phyloP scores from a whole-genome alignment of 1,140 invertebrate species.

The Drosophila ficusphila region DNA sequence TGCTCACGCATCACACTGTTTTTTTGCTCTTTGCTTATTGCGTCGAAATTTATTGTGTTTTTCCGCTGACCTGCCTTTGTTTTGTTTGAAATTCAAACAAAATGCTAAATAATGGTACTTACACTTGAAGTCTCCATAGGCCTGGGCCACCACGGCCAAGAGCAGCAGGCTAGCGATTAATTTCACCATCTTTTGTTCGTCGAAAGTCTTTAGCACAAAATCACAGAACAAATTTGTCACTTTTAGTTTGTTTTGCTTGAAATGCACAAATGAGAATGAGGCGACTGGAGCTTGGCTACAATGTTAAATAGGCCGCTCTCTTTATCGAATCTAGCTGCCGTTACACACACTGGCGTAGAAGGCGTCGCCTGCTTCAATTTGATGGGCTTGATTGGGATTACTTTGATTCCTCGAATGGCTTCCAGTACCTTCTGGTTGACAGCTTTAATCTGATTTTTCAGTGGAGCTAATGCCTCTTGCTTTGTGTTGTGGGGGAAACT shows the following conservation, averaged over 20 bases:
- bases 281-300: conserved; percentile 48
- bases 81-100: conserved; percentile 39
- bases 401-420: conserved; percentile 25
- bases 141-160: conserved; percentile 62
- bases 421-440: conserved; percentile 73
- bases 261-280: conserved; percentile 82
- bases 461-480: conserved; percentile 46
- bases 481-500: conserved; percentile 58
- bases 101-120: conserved; percentile 37
- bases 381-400: conserved; percentile 47
- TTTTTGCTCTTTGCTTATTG: conserved; percentile 44
- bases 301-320: conserved; percentile 69
- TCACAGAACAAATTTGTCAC: conserved; percentile 77
- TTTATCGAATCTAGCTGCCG: conserved; percentile 85
- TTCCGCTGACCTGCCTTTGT: conserved; percentile 54
- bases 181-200: conserved; percentile 75
- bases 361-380: conserved; percentile 85
- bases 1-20: conserved; percentile 9
- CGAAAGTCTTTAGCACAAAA: conserved; percentile 73
- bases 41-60: conserved; percentile 66
- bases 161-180: conserved; percentile 61
- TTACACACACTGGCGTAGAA: conserved; percentile 96
- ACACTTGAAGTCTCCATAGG: conserved; percentile 69
- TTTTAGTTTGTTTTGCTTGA: conserved; percentile 42
- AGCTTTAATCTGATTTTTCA: conserved; percentile 44